phyloP scores from a whole-genome alignment of 2,888 invertebrate species.

The Athalia circularis region DNA sequence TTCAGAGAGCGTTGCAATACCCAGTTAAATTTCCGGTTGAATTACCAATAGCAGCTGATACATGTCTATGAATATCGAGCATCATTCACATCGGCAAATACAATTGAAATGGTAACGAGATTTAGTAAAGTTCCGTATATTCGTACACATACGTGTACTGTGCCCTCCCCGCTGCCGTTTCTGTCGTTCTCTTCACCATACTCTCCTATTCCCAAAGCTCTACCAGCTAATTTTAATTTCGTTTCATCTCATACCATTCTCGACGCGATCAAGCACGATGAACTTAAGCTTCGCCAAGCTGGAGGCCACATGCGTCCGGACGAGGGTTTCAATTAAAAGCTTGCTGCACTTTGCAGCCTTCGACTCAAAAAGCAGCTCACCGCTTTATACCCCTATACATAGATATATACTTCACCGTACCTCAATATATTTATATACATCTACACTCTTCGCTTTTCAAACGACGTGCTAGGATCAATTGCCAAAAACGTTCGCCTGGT shows the following conservation, averaged over 20 bases:
- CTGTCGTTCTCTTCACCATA: no score
- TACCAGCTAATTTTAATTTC: constrained; percentile 21
- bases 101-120: constrained; percentile 31
- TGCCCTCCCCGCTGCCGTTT: no score
- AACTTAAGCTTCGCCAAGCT: background rate
- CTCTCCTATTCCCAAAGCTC: background rate
- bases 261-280: constrained; percentile 14
- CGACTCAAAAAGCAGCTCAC: constrained; percentile 4
- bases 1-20: background rate
- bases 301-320: background rate
- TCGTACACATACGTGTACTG: background rate
- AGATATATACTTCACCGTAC: no score
- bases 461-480: background rate
- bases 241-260: constrained; percentile 4
- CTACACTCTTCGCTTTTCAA: background rate
- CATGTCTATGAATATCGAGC: constrained; percentile 23
- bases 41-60: constrained; percentile 15
- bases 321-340: background rate
- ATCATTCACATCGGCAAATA: constrained; percentile 39
- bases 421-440: no score
- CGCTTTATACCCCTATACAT: background rate
- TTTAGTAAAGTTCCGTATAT: constrained; percentile 15
- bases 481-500: background rate
- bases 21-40: constrained; percentile 27
- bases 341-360: background rate